phyloP scores from a whole-genome alignment of 2,113 vertebrate genomes.

The Epinephelus cyanopodus region DNA sequence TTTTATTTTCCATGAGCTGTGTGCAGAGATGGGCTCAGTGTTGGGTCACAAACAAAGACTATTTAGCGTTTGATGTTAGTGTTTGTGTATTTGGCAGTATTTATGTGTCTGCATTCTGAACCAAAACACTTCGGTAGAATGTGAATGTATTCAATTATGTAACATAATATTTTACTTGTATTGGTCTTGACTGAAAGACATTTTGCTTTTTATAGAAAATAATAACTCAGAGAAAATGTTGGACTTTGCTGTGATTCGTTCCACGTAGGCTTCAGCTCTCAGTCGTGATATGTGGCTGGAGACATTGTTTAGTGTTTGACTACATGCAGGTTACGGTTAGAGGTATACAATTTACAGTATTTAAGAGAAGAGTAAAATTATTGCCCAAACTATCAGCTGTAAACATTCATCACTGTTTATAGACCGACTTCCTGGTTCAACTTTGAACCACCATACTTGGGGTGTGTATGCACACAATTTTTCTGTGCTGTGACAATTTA shows the following conservation, averaged over 20 bases:
- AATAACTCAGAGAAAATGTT: neutral
- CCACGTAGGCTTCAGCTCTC: neutral
- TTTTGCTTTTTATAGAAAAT: neutral
- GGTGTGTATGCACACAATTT: neutral
- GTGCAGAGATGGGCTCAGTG: slow-evolving; percentile 22
- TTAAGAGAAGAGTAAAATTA: slow-evolving; percentile 3
- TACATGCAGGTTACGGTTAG: neutral
- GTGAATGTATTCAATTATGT: neutral
- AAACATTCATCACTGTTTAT: slow-evolving; percentile 43
- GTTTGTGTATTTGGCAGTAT: neutral
- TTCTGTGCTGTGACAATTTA: neutral
- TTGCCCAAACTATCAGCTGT: slow-evolving; percentile 16
- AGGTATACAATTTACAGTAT: slow-evolving; percentile 31
- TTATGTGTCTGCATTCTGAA: neutral
- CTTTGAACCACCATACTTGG: slow-evolving; percentile 11
- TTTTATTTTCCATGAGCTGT: slow-evolving; percentile 61
- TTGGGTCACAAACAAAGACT: slow-evolving; percentile 21
- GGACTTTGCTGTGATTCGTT: neutral
- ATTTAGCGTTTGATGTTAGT: slow-evolving; percentile 12
- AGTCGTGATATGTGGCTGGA: slow-evolving; percentile 6
- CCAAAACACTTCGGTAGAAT: neutral
- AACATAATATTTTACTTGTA: neutral
- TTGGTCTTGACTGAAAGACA: neutral
- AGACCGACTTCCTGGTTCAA: slow-evolving; percentile 13
- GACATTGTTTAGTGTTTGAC: slow-evolving; percentile 26